Base-by-base conservation (phyloP, 2,888 invertebrate genomes). In the Tromatobia lineatoria region DNA sequence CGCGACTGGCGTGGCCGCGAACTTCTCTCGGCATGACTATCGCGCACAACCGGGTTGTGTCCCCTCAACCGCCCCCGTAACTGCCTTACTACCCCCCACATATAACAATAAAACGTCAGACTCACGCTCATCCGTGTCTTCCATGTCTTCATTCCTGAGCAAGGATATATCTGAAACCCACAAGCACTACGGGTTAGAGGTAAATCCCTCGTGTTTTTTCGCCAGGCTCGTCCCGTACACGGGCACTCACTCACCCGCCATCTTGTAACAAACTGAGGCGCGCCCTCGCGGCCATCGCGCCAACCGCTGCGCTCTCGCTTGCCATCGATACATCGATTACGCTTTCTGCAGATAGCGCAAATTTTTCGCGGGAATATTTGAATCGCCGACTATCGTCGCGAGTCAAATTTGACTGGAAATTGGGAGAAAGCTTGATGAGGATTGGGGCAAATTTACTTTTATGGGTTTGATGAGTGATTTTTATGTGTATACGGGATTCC, bases 231-330 rank as follows among this genome's bases (percentile, higher is more conserved):
- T 91, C 89, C 89, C 90, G 89, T 91, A 90, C 90, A 90, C 91
- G 89, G 90, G 89, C 93, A 93, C 91, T 91, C 93, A 93, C 93
- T 93, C 93, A 93, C 93, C 93, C 93, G 93, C 93, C 93, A 93
- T 93, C 90, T 93, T 93, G 93, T 90, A 93, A 93, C 93, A 93
- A 93, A 93, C 93, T 93, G 89, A 89, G 80, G 88, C 92, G 93
- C 91, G 67, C 90, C 86, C 93, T 88, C 74, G 83, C 86, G 92
- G 90, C 87, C 67, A 18, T 80, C 57, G 69, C 67, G 3, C 52
- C 15, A 42, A 73, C 34, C 15, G 15, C 13, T 20, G 59, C 54
- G 54, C 23, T 20, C 20, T 11, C 64, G 42, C 18, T 61, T 15
- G 34, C 34, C 61, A 29, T 45, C 67, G 45, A 67, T 67, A 45